Conservation (phyloP, 2,888 invertebrate genomes). For the Yponomeuta plumbellus region DNA sequence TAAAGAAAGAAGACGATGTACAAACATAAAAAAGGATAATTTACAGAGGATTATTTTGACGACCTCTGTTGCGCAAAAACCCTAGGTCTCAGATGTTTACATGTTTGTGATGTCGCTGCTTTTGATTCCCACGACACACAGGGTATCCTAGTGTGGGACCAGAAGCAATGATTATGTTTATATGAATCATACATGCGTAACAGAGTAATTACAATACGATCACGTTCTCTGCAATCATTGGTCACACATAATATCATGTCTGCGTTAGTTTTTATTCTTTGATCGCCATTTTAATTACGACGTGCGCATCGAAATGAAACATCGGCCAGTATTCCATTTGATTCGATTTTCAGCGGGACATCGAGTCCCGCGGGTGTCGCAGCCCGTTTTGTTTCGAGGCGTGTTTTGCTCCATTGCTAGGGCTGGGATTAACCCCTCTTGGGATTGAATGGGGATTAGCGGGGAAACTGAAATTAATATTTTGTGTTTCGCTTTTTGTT, state of each 20-base stretch:
- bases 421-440: neutral
- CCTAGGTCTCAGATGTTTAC: too few relatives aligned
- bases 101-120: too few relatives aligned
- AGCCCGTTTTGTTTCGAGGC: slow-evolving; percentile 9
- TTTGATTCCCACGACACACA: too few relatives aligned
- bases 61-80: too few relatives aligned
- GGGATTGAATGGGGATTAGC: neutral
- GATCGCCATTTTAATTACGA: slow-evolving; percentile 13
- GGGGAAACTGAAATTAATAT: neutral
- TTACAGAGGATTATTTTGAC: too few relatives aligned
- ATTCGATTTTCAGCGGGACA: slow-evolving; percentile 12
- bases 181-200: too few relatives aligned
- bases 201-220: too few relatives aligned
- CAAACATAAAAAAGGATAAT: too few relatives aligned
- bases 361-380: slow-evolving; percentile 1
- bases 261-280: neutral
- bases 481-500: too few relatives aligned
- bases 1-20: too few relatives aligned
- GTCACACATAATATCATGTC: neutral
- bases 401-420: neutral
- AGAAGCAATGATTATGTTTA: too few relatives aligned
- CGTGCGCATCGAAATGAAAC: slow-evolving; percentile 4
- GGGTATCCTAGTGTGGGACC: too few relatives aligned
- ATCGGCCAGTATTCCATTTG: slow-evolving; percentile 6
- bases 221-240: neutral